Evolutionary conservation across 2,113 vertebrate species (phyloP).

Genomic region (Piprites chloris): DNA sequence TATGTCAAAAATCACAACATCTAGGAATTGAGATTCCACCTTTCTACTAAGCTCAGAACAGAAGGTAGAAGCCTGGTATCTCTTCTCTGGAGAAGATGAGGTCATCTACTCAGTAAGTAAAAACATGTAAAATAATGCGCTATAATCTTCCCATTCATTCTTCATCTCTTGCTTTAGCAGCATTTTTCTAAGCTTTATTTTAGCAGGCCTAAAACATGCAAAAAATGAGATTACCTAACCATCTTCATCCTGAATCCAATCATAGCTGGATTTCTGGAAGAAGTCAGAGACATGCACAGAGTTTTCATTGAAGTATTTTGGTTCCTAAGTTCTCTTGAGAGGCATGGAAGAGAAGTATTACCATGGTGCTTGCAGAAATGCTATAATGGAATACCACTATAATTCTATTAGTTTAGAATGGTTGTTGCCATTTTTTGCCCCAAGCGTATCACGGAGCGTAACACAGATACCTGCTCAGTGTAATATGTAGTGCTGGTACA

Average conservation of each 20-base stretch:
- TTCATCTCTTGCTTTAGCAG: neutral
- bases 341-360: neutral
- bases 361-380: neutral
- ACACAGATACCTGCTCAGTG: neutral
- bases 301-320: neutral
- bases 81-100: neutral
- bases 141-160: neutral
- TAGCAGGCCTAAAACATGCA: neutral
- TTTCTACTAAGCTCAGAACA: neutral
- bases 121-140: neutral
- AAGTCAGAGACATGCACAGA: neutral
- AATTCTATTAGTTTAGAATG: neutral
- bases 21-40: neutral
- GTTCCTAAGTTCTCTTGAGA: neutral
- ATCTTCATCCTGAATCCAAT: neutral
- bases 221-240: neutral
- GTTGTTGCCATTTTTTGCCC: neutral
- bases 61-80: neutral
- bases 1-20: neutral
- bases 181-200: neutral
- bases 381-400: neutral
- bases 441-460: neutral
- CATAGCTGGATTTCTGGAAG: neutral
- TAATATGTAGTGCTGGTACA: neutral
- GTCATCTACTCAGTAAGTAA: neutral